A percentile compares a stretch with the other conserved stretches of the same genome.
Conservation (phyloP, 2,113 vertebrate species). For the Probosciger aterrimus region DNA sequence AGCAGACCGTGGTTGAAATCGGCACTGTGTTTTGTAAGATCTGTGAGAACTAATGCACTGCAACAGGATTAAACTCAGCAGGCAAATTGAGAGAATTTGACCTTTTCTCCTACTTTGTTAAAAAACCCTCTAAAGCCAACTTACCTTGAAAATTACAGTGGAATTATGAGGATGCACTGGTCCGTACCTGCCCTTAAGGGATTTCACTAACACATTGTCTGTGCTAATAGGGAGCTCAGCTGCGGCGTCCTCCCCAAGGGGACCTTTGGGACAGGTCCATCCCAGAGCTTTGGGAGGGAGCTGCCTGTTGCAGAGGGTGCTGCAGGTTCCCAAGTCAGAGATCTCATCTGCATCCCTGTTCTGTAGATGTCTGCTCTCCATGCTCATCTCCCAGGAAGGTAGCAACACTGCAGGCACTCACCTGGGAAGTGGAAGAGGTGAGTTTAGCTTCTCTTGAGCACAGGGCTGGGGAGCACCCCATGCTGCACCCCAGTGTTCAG, state of each 20-base stretch:
- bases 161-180: neutral
- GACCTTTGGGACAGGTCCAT: neutral
- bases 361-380: neutral
- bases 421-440: accelerated
- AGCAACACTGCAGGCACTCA: accelerated
- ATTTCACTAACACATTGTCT: neutral
- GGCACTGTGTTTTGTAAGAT: neutral
- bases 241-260: neutral
- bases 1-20: neutral
- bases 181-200: neutral
- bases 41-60: neutral
- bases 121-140: neutral
- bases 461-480: neutral
- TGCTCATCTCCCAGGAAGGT: neutral
- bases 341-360: neutral
- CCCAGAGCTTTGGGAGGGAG: neutral
- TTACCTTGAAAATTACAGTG: neutral
- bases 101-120: neutral
- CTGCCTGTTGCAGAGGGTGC: accelerated
- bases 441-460: neutral
- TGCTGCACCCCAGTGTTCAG: accelerated
- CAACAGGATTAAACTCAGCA: neutral
- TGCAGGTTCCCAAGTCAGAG: neutral
- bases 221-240: neutral
- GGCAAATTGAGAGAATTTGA: neutral